Conservation (phyloP, 2,797 vertebrate genomes). For the Parambassis ranga region DNA sequence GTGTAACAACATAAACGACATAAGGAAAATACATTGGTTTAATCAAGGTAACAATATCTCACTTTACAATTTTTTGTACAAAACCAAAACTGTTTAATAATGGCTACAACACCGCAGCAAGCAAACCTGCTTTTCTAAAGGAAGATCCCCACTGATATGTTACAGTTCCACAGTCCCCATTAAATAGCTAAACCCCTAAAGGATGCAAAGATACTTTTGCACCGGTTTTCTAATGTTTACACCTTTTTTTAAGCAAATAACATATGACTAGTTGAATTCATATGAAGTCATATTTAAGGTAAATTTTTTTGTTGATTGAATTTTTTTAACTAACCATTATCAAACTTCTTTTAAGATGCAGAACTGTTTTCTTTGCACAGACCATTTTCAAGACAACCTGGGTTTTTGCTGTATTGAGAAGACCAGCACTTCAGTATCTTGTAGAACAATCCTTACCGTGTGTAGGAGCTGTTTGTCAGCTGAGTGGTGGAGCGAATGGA, state of each 20-base stretch:
- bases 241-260: not conserved
- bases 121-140: constrained; percentile 15
- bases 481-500: not conserved
- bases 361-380: not conserved
- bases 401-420: not conserved
- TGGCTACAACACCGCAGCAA: constrained; percentile 4
- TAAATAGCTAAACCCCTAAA: not conserved
- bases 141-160: not conserved
- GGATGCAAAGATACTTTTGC: constrained; percentile 1
- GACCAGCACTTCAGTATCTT: not conserved
- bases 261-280: not conserved
- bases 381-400: not conserved
- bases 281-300: too few relatives aligned
- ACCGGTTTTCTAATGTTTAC: not conserved
- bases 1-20: too few relatives aligned
- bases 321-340: too few relatives aligned
- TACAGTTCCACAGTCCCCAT: not conserved
- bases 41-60: constrained; percentile 40
- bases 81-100: constrained; percentile 3
- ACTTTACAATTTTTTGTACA: constrained; percentile 40
- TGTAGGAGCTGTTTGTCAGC: constrained; percentile 5
- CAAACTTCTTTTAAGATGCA: not conserved
- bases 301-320: too few relatives aligned
- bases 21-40: constrained; percentile 52
- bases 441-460: not conserved